These are phyloP conservation scores for Platysternon megacephalum DNA, from an alignment of 2,113 vertebrate genomes.

Conservation along the genomic window DNA sequence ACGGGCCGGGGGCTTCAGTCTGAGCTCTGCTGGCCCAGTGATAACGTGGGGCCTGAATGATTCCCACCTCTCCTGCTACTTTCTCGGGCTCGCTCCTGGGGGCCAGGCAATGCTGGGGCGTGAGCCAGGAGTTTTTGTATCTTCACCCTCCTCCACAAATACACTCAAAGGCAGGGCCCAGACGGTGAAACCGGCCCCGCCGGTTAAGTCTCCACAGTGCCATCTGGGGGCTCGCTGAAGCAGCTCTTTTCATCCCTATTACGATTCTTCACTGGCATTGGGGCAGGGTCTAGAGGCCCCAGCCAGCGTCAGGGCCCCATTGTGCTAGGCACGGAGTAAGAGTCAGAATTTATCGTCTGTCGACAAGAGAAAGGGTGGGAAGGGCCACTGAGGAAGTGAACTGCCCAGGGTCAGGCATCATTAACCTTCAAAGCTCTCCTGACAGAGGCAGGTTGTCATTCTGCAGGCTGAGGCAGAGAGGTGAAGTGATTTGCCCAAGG, in stretches of 20 bases:
- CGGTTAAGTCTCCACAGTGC: background rate
- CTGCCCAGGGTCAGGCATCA: background rate
- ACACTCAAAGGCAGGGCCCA: background rate
- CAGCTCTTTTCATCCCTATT: background rate
- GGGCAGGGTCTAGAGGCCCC: background rate
- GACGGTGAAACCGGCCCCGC: background rate
- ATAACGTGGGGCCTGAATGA: background rate
- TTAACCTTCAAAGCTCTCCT: background rate
- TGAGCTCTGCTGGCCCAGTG: background rate
- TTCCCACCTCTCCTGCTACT: background rate
- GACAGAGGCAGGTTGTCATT: background rate
- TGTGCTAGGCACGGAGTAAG: background rate
- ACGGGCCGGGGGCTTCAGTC: background rate
- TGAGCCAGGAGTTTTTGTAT: background rate
- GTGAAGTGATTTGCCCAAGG: background rate
- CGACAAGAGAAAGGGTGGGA: background rate
- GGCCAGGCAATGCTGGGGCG: background rate
- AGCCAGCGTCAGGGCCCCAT: background rate
- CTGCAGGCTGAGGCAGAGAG: background rate
- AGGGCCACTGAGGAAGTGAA: background rate
- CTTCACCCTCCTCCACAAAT: background rate
- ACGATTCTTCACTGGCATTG: background rate
- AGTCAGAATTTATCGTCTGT: background rate
- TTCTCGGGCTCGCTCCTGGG: background rate
- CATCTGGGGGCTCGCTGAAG: background rate